Conservation (phyloP, 92 coral and sea anemone species). For the Actinostola sp. region DNA sequence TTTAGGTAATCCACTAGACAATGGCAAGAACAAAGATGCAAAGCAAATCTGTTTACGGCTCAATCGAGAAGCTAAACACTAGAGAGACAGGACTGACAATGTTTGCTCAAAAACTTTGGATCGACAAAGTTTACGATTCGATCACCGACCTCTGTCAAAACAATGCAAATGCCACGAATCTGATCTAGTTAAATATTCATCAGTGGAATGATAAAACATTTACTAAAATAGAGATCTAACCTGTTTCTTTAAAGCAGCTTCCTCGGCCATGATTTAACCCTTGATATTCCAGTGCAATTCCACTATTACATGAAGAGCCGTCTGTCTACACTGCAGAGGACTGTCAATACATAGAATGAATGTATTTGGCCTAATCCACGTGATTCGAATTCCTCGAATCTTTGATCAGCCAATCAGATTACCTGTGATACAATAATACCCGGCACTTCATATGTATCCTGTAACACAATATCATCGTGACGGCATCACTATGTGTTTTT, state of each 20-base stretch:
- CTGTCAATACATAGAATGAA: conserved; percentile 22
- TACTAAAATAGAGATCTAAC: conserved; percentile 12
- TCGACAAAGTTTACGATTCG: neutral
- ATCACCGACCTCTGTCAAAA: neutral
- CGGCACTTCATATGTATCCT: conserved; percentile 30
- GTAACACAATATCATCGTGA: conserved; percentile 6
- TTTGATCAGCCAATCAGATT: conserved; percentile 56
- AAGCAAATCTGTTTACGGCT: conserved; percentile 14
- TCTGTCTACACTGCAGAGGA: conserved; percentile 9
- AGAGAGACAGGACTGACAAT: conserved; percentile 7
- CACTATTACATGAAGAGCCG: neutral
- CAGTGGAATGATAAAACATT: neutral
- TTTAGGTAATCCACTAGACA: conserved; percentile 4
- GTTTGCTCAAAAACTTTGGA: conserved; percentile 16
- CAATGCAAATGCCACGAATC: neutral
- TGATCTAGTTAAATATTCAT: neutral
- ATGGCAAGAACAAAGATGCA: neutral
- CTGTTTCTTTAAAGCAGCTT: conserved; percentile 66
- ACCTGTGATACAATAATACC: conserved; percentile 33
- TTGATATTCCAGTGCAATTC: neutral
- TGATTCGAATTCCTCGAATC: conserved; percentile 61
- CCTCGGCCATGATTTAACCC: conserved; percentile 57
- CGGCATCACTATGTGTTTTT: no score
- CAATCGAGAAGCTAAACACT: conserved; percentile 11
- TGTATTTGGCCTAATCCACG: conserved; percentile 56